phyloP scores from a whole-genome alignment of 2,888 invertebrate genomes.

The Osmoderma eremita region DNA sequence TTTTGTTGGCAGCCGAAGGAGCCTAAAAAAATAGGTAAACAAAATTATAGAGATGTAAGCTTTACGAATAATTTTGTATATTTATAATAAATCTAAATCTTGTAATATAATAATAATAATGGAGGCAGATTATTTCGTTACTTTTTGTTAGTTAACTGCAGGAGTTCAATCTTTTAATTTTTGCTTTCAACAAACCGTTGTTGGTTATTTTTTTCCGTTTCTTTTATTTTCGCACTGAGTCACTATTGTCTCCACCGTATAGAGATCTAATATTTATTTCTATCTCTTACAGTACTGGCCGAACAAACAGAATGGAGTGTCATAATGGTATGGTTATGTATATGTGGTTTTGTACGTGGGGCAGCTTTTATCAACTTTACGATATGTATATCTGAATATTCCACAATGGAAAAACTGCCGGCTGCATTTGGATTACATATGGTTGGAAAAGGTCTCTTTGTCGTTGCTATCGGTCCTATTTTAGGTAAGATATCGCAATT shows the following conservation, averaged over 20 bases:
- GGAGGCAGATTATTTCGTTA: constrained; percentile 39
- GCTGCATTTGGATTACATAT: constrained; percentile 82
- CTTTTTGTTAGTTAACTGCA: constrained; percentile 47
- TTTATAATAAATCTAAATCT: constrained; percentile 33
- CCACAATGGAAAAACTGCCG: constrained; percentile 75
- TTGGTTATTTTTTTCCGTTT: constrained; percentile 42
- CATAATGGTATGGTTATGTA: constrained; percentile 76
- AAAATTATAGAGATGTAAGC: constrained; percentile 61
- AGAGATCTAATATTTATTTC: constrained; percentile 48
- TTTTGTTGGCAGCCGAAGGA: constrained; percentile 64
- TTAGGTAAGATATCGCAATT: constrained; percentile 67
- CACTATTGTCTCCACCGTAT: constrained; percentile 45
- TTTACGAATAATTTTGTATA: constrained; percentile 50
- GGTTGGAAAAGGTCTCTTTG: constrained; percentile 79
- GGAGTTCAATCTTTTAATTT: constrained; percentile 44
- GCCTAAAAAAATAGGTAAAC: constrained; percentile 62
- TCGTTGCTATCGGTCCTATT: constrained; percentile 75
- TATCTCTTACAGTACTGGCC: constrained; percentile 72
- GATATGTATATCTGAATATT: constrained; percentile 81
- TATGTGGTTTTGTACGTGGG: constrained; percentile 83
- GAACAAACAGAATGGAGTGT: constrained; percentile 77
- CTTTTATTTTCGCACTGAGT: constrained; percentile 48
- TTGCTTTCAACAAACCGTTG: constrained; percentile 48
- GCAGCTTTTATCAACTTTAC: constrained; percentile 82
- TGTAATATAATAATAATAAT: constrained; percentile 16